Conservation (phyloP, 2,888 invertebrate species). For the Ormyrus pomaceus region DNA sequence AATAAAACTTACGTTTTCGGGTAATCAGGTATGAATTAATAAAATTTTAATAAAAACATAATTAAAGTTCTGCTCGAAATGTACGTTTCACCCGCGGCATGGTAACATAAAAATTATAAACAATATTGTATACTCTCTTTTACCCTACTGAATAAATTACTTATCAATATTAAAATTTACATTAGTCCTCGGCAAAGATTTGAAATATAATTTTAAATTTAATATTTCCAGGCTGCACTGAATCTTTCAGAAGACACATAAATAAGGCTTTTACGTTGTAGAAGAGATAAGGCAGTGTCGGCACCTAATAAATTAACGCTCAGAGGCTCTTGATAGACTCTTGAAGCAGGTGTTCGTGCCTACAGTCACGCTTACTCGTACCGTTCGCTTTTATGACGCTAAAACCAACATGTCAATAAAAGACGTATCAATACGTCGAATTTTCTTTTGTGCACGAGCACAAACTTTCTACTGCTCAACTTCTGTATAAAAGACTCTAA, state of each 20-base stretch:
- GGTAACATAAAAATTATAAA: too few relatives aligned
- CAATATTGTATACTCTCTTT: too few relatives aligned
- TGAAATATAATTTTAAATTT: too few relatives aligned
- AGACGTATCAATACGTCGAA: slow-evolving; percentile 24
- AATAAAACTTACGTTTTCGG: too few relatives aligned
- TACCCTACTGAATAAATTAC: too few relatives aligned
- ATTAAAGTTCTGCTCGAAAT: too few relatives aligned
- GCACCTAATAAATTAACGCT: slow-evolving; percentile 52
- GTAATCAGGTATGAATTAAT: too few relatives aligned
- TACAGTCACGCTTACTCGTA: slow-evolving; percentile 17
- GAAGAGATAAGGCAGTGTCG: slow-evolving; percentile 36
- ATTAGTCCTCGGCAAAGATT: too few relatives aligned
- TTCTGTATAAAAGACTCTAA: slow-evolving; percentile 13
- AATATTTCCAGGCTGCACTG: background rate
- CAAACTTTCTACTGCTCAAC: slow-evolving; percentile 1
- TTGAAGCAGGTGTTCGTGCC: slow-evolving; percentile 37
- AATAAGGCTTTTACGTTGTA: slow-evolving; percentile 41
- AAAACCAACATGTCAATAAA: slow-evolving; percentile 46
- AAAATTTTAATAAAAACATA: too few relatives aligned
- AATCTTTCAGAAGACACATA: slow-evolving; percentile 38
- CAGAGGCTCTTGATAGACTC: slow-evolving; percentile 43
- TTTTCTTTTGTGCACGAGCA: background rate
- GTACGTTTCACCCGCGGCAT: too few relatives aligned
- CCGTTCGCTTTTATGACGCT: slow-evolving; percentile 10
- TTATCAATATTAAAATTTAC: too few relatives aligned